phyloP scores from a whole-genome alignment of 2,888 invertebrate species.

The Xylota sylvarum region DNA sequence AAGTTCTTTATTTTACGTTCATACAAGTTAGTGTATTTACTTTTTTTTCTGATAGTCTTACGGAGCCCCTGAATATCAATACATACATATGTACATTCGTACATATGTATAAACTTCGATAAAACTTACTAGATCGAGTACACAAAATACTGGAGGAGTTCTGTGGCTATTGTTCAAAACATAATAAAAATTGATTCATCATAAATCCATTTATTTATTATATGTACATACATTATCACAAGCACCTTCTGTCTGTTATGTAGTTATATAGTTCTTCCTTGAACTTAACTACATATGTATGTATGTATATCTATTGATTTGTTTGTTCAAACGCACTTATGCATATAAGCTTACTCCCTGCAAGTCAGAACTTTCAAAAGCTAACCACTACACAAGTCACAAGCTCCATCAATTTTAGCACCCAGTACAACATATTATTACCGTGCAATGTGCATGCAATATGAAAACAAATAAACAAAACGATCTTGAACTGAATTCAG shows the following conservation, averaged over 20 bases:
- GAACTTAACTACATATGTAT: no score
- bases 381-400: not conserved
- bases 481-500: conserved; percentile 84
- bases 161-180: no score
- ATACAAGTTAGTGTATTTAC: no score
- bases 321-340: not conserved
- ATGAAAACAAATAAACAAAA: conserved; percentile 61
- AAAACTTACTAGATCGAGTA: no score
- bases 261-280: not conserved
- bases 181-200: no score
- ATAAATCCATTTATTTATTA: no score
- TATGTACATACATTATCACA: not conserved
- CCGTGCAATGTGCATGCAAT: conserved; percentile 18
- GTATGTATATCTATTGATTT: not conserved
- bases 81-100: no score
- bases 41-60: no score
- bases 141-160: no score
- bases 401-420: not conserved
- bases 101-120: no score
- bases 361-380: conserved; percentile 1
- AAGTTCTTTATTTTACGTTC: no score
- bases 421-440: not conserved
- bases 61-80: no score
- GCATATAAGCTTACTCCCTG: conserved; percentile 1
- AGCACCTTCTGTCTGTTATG: not conserved